Evolutionary conservation across 2,888 invertebrate species (phyloP).

Genomic region (Thalpophila matura): DNA sequence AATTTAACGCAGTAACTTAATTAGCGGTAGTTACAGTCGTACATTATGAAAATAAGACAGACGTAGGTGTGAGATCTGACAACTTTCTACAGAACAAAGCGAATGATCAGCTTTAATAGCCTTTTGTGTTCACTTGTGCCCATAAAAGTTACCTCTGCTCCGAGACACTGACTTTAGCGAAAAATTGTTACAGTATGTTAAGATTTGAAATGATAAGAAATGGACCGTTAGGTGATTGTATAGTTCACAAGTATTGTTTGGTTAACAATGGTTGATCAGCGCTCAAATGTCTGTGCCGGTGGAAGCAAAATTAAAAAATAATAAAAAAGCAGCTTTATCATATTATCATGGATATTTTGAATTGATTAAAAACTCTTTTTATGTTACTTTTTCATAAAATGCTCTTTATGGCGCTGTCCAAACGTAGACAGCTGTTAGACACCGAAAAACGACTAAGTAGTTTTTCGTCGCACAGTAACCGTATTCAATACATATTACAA

Average conservation of each 20-base stretch:
- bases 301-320: background rate
- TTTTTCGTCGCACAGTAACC: too few relatives aligned
- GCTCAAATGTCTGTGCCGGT: conserved; percentile 36
- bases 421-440: too few relatives aligned
- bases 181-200: conserved; percentile 54
- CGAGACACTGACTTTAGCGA: conserved; percentile 31
- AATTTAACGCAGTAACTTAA: conserved; percentile 15
- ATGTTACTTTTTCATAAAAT: too few relatives aligned
- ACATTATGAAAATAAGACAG: conserved; percentile 49
- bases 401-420: too few relatives aligned
- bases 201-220: conserved; percentile 54
- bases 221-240: conserved; percentile 52
- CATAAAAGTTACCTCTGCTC: conserved; percentile 44
- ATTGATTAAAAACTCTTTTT: background rate
- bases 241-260: conserved; percentile 53
- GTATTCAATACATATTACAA: too few relatives aligned
- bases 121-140: conserved; percentile 67
- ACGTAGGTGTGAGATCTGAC: conserved; percentile 61
- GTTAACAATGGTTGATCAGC: conserved; percentile 47
- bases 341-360: background rate
- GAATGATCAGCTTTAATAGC: conserved; percentile 63
- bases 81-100: conserved; percentile 74
- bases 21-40: conserved; percentile 32
- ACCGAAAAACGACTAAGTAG: too few relatives aligned
- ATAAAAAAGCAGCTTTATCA: background rate